phyloP scores from a whole-genome alignment of 2,888 invertebrate species.

The Tipula unca region DNA sequence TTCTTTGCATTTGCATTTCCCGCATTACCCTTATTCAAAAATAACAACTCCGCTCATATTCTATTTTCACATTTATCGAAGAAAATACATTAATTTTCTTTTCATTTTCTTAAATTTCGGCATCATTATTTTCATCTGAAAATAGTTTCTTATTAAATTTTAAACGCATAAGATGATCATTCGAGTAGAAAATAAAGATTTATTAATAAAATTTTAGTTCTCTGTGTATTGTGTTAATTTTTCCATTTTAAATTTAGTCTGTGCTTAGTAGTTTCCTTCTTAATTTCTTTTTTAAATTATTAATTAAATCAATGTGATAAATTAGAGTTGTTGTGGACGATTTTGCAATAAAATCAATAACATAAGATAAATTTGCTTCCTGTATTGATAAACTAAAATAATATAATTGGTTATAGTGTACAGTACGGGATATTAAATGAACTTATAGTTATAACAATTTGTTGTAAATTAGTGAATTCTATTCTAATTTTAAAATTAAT shows the following conservation, averaged over 20 bases:
- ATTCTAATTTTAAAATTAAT: constrained; percentile 14
- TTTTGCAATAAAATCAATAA: neutral
- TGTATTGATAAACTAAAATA: neutral
- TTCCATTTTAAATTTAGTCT: neutral
- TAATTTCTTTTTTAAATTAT: neutral
- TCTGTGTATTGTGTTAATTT: neutral
- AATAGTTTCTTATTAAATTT: constrained; percentile 14
- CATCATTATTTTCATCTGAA: neutral
- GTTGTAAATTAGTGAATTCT: constrained; percentile 14
- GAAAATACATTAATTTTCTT: neutral
- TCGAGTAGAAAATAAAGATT: neutral
- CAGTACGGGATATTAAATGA: neutral
- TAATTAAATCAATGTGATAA: neutral
- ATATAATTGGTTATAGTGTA: neutral
- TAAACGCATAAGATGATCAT: constrained; percentile 14
- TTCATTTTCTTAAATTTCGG: constrained; percentile 8
- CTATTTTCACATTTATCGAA: neutral
- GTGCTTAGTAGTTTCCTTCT: neutral
- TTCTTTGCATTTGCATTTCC: neutral
- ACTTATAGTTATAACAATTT: constrained; percentile 8
- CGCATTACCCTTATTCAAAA: constrained; percentile 8
- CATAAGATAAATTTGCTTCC: neutral
- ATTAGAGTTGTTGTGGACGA: neutral
- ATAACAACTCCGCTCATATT: neutral
- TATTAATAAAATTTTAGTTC: neutral